phyloP scores from a whole-genome alignment of 2,888 invertebrate species.

The Cheilosia grossa region DNA sequence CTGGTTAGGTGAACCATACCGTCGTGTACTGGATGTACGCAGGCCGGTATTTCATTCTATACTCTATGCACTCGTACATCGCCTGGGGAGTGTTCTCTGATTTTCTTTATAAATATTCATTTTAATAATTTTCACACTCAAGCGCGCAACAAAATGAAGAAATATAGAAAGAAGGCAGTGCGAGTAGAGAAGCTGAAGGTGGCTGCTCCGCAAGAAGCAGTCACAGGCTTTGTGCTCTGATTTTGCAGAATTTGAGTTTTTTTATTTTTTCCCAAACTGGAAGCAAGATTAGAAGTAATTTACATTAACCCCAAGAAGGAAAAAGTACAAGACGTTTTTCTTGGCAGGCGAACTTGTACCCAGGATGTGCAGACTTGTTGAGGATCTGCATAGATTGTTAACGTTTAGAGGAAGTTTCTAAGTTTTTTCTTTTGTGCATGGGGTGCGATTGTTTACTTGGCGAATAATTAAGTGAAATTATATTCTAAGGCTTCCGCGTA shows the following conservation, averaged over 20 bases:
- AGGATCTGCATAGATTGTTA: conserved; percentile 48
- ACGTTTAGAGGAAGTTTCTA: conserved; percentile 4
- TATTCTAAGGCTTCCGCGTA: conserved; percentile 26
- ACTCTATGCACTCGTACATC: background rate
- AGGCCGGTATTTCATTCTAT: too few relatives aligned
- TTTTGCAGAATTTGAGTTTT: conserved; percentile 1
- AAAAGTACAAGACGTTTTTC: conserved; percentile 6
- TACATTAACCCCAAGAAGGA: conserved; percentile 41
- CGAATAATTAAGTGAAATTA: conserved; percentile 61
- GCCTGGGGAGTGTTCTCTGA: conserved; percentile 14
- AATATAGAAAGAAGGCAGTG: background rate
- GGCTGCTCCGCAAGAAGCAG: background rate
- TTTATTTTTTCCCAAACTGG: conserved; percentile 13
- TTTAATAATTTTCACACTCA: conserved; percentile 55
- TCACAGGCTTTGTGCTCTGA: conserved; percentile 26
- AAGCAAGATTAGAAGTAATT: conserved; percentile 45
- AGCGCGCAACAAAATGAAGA: conserved; percentile 17
- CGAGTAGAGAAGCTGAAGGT: background rate
- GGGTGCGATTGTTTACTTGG: conserved; percentile 39
- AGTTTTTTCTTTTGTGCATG: too few relatives aligned
- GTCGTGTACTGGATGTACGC: too few relatives aligned
- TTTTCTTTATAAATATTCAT: conserved; percentile 70
- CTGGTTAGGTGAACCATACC: background rate
- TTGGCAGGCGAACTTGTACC: conserved; percentile 5
- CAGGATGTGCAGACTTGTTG: conserved; percentile 43